Percentiles rank a stretch among this genome's conserved stretches.
Evolutionary conservation across 2,888 invertebrate species (phyloP).

Genomic region (Hetaerina titia): DNA sequence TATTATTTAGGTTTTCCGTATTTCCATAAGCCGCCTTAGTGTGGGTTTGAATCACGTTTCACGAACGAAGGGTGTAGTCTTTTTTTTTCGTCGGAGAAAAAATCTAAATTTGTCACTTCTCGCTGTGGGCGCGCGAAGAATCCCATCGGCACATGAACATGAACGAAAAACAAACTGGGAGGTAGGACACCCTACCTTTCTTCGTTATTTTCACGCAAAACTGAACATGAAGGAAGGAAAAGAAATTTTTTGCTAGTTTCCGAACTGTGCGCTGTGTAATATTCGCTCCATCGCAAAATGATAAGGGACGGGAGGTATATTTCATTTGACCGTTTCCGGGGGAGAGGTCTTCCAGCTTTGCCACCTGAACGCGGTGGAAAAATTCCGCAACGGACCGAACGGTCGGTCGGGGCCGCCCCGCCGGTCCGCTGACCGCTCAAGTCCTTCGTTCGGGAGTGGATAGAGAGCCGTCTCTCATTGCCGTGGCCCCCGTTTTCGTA

Average conservation of each 20-base stretch:
- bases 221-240: neutral
- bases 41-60: neutral
- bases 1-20: neutral
- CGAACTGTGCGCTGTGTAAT: neutral
- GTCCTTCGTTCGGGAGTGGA: neutral
- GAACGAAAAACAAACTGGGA: neutral
- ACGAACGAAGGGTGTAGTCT: neutral
- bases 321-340: neutral
- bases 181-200: neutral
- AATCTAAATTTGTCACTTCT: neutral
- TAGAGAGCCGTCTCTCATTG: too few relatives aligned
- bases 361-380: neutral
- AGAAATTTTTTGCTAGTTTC: neutral
- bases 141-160: neutral
- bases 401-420: too few relatives aligned
- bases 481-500: too few relatives aligned
- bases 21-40: neutral
- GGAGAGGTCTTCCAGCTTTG: neutral
- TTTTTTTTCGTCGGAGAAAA: neutral
- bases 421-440: neutral
- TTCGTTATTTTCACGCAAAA: neutral
- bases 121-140: neutral
- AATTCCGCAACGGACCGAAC: neutral
- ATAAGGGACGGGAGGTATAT: too few relatives aligned
- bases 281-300: neutral